Conservation (phyloP, 2,888 invertebrate species). For the Leucophora obtusa region DNA sequence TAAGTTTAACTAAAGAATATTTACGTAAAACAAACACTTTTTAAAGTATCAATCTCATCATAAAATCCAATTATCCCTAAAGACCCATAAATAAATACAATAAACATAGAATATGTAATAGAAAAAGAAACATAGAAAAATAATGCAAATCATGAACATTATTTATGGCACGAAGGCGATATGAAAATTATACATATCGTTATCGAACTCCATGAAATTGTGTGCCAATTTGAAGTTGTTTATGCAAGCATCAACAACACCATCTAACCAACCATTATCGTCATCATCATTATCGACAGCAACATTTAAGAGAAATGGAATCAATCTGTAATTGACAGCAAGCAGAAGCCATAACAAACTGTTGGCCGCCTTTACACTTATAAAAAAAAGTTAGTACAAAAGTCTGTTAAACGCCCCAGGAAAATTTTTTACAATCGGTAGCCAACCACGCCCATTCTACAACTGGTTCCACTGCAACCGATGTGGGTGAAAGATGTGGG, state of each 20-base stretch:
- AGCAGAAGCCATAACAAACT: conserved; percentile 17
- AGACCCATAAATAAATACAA: conserved; percentile 61
- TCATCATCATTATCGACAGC: background rate
- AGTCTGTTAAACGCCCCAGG: no score
- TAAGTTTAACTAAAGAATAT: background rate
- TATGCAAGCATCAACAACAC: background rate
- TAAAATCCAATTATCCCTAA: conserved; percentile 63
- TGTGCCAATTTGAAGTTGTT: conserved; percentile 26
- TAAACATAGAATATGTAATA: conserved; percentile 12
- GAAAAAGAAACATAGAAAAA: conserved; percentile 17
- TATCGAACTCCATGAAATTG: conserved; percentile 22
- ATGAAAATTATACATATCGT: conserved; percentile 53
- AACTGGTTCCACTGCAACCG: no score
- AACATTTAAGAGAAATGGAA: conserved; percentile 31
- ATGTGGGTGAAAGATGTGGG: no score
- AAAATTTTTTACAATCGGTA: no score
- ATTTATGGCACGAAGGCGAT: conserved; percentile 43
- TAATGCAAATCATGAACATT: conserved; percentile 55
- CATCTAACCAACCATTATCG: background rate
- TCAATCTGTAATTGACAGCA: conserved; percentile 56
- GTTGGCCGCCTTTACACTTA: conserved; percentile 35
- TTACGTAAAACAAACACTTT: conserved; percentile 12
- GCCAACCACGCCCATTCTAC: no score
- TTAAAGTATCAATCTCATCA: conserved; percentile 33
- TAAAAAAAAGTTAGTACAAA: no score